A percentile compares a stretch with the other conserved stretches of the same genome.
Conservation (phyloP, 2,888 invertebrate species). For the Mythimna lalbum region DNA sequence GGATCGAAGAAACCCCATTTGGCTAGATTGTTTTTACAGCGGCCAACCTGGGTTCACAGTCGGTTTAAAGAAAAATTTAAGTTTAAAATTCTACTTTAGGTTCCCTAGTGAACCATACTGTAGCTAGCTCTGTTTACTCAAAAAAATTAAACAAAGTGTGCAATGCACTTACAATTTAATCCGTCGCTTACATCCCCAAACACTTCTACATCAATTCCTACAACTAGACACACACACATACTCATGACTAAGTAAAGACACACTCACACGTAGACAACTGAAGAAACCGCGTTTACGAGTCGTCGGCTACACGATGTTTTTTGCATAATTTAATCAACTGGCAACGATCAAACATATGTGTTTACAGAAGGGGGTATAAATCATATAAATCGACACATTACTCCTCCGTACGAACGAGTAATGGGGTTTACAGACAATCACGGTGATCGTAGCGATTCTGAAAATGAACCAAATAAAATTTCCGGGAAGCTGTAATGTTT, state of each 20-base stretch:
- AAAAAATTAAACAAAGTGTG: not conserved
- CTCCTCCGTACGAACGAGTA: conserved; percentile 52
- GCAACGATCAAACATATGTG: conserved; percentile 65
- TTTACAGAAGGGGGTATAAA: conserved; percentile 63
- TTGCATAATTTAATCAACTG: conserved; percentile 69
- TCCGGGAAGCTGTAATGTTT: not conserved
- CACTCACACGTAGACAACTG: conserved; percentile 27
- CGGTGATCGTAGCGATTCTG: not conserved
- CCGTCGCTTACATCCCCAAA: conserved; percentile 6
- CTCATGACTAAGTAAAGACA: conserved; percentile 13
- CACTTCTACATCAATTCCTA: conserved; percentile 14
- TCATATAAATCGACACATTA: conserved; percentile 70
- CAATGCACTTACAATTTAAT: conserved; percentile 23
- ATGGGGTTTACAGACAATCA: conserved; percentile 37
- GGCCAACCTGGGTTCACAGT: no score
- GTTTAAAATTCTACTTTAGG: no score
- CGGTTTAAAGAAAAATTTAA: no score
- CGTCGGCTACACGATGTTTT: conserved; percentile 61
- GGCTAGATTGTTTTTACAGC: no score
- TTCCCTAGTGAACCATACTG: no score
- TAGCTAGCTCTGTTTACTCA: not conserved
- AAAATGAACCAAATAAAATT: not conserved
- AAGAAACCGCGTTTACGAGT: conserved; percentile 59
- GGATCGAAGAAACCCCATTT: no score
- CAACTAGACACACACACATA: conserved; percentile 10